Base-by-base conservation (phyloP, 2,113 vertebrate species). In the Micronisus gabar region DNA sequence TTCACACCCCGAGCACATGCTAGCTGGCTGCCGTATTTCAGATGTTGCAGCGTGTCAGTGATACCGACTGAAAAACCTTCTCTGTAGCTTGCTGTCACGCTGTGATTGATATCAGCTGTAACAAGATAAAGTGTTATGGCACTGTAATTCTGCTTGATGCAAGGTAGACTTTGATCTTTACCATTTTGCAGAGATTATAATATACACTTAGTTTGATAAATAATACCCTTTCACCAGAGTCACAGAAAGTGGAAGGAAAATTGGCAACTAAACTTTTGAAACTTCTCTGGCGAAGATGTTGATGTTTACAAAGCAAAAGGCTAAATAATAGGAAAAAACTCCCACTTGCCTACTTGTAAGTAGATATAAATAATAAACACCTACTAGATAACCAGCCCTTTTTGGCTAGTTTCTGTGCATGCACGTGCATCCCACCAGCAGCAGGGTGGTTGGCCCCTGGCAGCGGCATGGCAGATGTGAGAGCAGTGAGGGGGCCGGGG, bases 61-160 rank as follows among this genome's bases (percentile, higher is more conserved):
- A 91, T 94, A 93, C 95, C 2, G 22, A 91, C 93, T 84, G 78
- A 92, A 96, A 97, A 97, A 81, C 84, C 84, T 93, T 85, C 92
- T 94, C 74, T 72, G 92, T 58, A 75, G 92, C 87, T 97, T 88
- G 79, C 96, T 98, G 96, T 98, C 97, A 94, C 9, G 8, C 81
- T 2, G 7, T 98, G 98, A 98, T 97, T 98, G 98, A 98, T 98
- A 97, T 93, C 97, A 96, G 86, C 91, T 96, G 90, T 97, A 97
- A 98, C 97, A 97, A 98, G 97, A 97, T 98, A 97, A 98, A 97
- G 98, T 96, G 94, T 97, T 98, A 97, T 96, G 96, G 96, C 97
- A 96, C 96, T 88, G 89, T 97, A 97, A 98, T 98, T 98, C 97
- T 93, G 83, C 97, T 90, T 97, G 98, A 98, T 97, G 96, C 96